These are phyloP conservation scores for Arremon aurantiirostris DNA, from an alignment of 2,797 vertebrate genomes.

Conservation along the genomic window DNA sequence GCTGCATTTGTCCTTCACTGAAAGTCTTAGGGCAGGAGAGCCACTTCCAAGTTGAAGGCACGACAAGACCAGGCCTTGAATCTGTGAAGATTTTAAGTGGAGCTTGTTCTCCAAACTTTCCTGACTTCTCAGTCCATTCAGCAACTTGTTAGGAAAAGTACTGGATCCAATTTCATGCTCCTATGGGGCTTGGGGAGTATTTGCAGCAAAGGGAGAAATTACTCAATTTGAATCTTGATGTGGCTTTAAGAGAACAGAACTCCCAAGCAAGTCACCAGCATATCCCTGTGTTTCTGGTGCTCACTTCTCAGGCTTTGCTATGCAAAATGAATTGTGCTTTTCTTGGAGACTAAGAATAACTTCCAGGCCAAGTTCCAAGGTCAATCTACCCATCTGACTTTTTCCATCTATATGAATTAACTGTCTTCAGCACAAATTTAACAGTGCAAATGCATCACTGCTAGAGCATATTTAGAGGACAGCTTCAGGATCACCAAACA, in stretches of 20 bases:
- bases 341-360: background rate
- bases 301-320: background rate
- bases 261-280: background rate
- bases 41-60: background rate
- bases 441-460: background rate
- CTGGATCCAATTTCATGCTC: background rate
- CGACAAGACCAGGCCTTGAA: background rate
- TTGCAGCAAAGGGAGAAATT: background rate
- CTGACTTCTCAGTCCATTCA: background rate
- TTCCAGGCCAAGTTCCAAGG: conserved; percentile 33
- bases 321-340: background rate
- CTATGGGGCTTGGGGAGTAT: background rate
- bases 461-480: background rate
- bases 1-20: background rate
- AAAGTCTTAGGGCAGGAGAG: background rate
- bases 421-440: background rate
- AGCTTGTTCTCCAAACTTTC: background rate
- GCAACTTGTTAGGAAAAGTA: background rate
- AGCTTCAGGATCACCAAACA: background rate
- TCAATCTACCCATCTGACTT: background rate
- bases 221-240: background rate
- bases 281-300: background rate
- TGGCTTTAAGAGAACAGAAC: background rate
- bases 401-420: background rate
- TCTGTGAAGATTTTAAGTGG: background rate